phyloP scores from a whole-genome alignment of 2,888 invertebrate genomes.

The Phaonia tiefii region DNA sequence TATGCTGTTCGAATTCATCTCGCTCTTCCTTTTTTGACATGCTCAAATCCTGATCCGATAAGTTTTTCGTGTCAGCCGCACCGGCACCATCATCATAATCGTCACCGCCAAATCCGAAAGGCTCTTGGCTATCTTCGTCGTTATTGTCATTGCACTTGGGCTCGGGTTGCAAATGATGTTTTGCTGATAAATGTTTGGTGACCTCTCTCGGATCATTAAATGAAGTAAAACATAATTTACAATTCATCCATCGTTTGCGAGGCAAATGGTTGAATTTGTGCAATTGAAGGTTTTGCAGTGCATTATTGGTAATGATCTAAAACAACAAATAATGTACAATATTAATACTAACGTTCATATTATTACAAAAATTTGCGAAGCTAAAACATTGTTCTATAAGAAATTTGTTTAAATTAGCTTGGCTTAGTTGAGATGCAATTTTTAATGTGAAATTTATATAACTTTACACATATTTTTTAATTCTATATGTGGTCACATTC shows the following conservation, averaged over 20 bases:
- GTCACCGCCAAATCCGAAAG: slow-evolving; percentile 48
- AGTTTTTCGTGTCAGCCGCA: slow-evolving; percentile 37
- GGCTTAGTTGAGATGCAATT: too few relatives aligned
- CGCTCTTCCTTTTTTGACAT: slow-evolving; percentile 69
- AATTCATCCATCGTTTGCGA: slow-evolving; percentile 75
- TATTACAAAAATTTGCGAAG: neutral
- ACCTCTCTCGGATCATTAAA: slow-evolving; percentile 71
- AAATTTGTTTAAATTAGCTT: too few relatives aligned
- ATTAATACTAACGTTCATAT: neutral
- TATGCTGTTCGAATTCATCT: slow-evolving; percentile 74
- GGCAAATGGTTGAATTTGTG: slow-evolving; percentile 76
- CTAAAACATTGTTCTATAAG: too few relatives aligned
- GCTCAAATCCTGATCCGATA: slow-evolving; percentile 38
- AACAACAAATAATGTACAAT: too few relatives aligned
- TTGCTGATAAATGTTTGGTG: slow-evolving; percentile 71
- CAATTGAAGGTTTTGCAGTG: slow-evolving; percentile 72
- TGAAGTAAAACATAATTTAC: slow-evolving; percentile 74
- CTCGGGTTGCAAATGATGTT: slow-evolving; percentile 71
- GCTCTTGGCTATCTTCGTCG: slow-evolving; percentile 65
- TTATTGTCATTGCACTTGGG: slow-evolving; percentile 46
- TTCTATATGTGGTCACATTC: too few relatives aligned
- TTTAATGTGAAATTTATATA: too few relatives aligned
- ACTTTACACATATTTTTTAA: too few relatives aligned
- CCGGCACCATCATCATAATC: slow-evolving; percentile 50
- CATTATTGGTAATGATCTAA: slow-evolving; percentile 72